phyloP scores from a whole-genome alignment of 2,888 invertebrate species.

The Parochlus steinenii region DNA sequence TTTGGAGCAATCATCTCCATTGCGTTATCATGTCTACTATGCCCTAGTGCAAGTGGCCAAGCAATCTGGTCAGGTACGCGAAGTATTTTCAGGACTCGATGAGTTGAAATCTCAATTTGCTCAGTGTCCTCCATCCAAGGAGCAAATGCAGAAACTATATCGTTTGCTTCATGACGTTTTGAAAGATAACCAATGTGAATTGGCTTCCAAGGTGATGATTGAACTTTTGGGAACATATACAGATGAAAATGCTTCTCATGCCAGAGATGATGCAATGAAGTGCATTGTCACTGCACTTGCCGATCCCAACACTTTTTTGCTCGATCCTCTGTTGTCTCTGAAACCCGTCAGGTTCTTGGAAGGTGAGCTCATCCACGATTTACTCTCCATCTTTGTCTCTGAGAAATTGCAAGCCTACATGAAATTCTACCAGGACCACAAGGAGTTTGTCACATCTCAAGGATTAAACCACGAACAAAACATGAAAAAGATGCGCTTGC shows the following conservation, averaged over 20 bases:
- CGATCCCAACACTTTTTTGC: constrained; percentile 85
- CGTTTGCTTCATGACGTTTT: constrained; percentile 18
- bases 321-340: constrained; percentile 83
- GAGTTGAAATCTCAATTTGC: constrained; percentile 67
- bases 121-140: constrained; percentile 63
- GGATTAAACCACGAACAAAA: constrained; percentile 86
- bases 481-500: constrained; percentile 88
- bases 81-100: constrained; percentile 71
- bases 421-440: constrained; percentile 81
- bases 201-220: constrained; percentile 92
- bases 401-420: constrained; percentile 86
- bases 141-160: constrained; percentile 82
- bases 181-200: constrained; percentile 38
- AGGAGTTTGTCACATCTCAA: constrained; percentile 71
- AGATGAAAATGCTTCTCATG: constrained; percentile 90
- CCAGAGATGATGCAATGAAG: constrained; percentile 89
- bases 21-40: constrained; percentile 85
- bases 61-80: constrained; percentile 67
- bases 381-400: constrained; percentile 86
- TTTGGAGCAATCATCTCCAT: constrained; percentile 62
- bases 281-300: constrained; percentile 92
- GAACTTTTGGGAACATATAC: constrained; percentile 92
- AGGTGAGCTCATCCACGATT: constrained; percentile 86
- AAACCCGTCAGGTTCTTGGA: constrained; percentile 92
- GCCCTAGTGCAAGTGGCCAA: constrained; percentile 80